Evolutionary conservation across 2,113 vertebrate species (phyloP).

Genomic region (Pelodiscus sinensis): DNA sequence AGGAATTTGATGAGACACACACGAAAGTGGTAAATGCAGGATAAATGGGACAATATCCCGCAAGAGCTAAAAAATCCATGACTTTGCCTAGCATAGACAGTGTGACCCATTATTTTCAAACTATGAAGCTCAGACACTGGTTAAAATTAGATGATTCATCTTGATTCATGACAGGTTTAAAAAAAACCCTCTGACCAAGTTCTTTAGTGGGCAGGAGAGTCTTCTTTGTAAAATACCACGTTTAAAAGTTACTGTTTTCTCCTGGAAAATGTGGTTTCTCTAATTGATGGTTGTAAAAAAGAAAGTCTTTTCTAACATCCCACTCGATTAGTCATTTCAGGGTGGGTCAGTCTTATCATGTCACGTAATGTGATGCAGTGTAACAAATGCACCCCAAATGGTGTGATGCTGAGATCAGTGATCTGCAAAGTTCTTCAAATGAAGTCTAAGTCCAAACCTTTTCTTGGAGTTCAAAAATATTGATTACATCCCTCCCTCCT

Average conservation of each 20-base stretch:
- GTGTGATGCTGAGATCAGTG: conserved; percentile 45
- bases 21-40: neutral
- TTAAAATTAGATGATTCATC: conserved; percentile 71
- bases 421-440: conserved; percentile 73
- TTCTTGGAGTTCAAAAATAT: conserved; percentile 57
- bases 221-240: conserved; percentile 55
- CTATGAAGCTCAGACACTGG: neutral
- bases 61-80: conserved; percentile 49
- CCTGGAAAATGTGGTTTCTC: conserved; percentile 84
- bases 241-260: conserved; percentile 79
- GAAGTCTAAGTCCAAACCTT: conserved; percentile 30
- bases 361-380: conserved; percentile 79
- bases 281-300: conserved; percentile 83
- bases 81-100: conserved; percentile 32
- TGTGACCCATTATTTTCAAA: conserved; percentile 22
- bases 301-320: conserved; percentile 79
- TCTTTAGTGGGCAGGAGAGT: conserved; percentile 58
- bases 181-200: conserved; percentile 58
- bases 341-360: conserved; percentile 76
- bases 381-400: conserved; percentile 68
- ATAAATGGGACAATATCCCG: conserved; percentile 30
- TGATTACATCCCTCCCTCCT: neutral
- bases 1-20: neutral
- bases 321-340: conserved; percentile 80
- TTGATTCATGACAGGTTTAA: conserved; percentile 69